Percentiles rank a stretch among this genome's conserved stretches.
These are phyloP conservation scores for Artibeus lituratus DNA, from an alignment of 2,797 vertebrate species.

Conservation along the genomic window DNA sequence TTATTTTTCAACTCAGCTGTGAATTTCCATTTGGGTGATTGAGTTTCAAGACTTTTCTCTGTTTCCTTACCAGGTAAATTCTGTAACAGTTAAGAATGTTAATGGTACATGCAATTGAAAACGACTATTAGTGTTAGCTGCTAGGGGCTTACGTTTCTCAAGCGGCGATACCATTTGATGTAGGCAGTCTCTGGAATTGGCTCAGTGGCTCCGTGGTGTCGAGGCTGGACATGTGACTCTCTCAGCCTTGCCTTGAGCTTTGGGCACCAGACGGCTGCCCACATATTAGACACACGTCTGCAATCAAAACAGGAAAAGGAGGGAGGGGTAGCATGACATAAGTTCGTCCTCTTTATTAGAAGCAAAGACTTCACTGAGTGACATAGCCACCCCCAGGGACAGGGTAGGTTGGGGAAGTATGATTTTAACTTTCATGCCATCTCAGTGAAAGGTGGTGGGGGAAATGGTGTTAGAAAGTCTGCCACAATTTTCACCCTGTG, in stretches of 20 bases:
- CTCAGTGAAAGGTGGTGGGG: background rate
- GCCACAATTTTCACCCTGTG: background rate
- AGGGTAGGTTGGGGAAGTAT: background rate
- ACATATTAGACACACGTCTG: background rate
- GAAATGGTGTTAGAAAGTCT: background rate
- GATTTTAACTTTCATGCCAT: background rate
- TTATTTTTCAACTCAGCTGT: conserved; percentile 55
- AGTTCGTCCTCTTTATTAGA: background rate
- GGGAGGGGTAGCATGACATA: accelerated
- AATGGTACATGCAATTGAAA: background rate
- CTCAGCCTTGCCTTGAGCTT: background rate
- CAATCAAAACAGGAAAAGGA: background rate
- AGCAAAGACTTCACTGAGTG: background rate
- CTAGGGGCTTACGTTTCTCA: background rate
- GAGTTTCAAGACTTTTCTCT: conserved; percentile 13
- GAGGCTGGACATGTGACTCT: too few species aligned
- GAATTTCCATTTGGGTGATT: conserved; percentile 50
- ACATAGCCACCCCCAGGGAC: too few species aligned
- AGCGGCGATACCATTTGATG: background rate
- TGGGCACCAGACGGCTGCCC: background rate
- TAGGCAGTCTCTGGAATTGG: background rate
- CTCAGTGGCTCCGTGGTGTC: background rate
- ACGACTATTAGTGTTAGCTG: background rate
- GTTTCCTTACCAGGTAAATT: conserved; percentile 1
- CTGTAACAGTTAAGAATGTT: background rate